Evolutionary conservation across 2,113 vertebrate genomes (phyloP), one percentile per base, ranked within the genome.

Genomic region (Felis chaus): DNA sequence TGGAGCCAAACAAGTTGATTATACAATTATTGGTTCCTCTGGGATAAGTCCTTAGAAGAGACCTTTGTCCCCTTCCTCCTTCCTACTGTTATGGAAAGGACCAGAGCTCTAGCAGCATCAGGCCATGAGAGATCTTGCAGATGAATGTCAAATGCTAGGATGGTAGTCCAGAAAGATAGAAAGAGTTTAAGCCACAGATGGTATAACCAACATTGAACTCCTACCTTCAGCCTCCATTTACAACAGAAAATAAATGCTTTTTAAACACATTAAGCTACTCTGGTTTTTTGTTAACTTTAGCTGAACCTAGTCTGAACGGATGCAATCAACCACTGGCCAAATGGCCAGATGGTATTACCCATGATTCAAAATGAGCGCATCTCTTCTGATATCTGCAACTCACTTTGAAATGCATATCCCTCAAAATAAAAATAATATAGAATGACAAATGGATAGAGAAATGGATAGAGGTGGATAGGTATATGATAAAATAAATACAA

Each of bases 1-100:
- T 89, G 19, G 25, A 89, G 3, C n/a, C 81, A 61, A 80, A 78
- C 18, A 96, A 89, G 5, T 61, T 78, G 41, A 88, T 50, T 85
- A 82, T 94, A 89, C 91, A 97, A 92, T 27, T 68, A 69, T 65
- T 91, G 50, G 18, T 73, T 84, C 36, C 89, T 89, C 71, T 81
- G 41, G n/a, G n/a, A 83, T 55, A 90, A 18, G 41, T 86, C 33
- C 50, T 91, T 85, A 53, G 63, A 81, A 48, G 33, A 86, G 84
- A n/a, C 4, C 41, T 74, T 50, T n/a, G 45, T 80, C 18, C 9
- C 39, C 8, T 79, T 86, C 74, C 12, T 68, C 25, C 57, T 91
- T 80, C 18, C 68, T 65, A 15, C 50, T 45, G 6, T 78, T 66
- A 91, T 7, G 41, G 33, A 91, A 65, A 78, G 15, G 6, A 2